Conservation (phyloP, 2,797 vertebrate genomes). For the Enteromius trimaculatus region DNA sequence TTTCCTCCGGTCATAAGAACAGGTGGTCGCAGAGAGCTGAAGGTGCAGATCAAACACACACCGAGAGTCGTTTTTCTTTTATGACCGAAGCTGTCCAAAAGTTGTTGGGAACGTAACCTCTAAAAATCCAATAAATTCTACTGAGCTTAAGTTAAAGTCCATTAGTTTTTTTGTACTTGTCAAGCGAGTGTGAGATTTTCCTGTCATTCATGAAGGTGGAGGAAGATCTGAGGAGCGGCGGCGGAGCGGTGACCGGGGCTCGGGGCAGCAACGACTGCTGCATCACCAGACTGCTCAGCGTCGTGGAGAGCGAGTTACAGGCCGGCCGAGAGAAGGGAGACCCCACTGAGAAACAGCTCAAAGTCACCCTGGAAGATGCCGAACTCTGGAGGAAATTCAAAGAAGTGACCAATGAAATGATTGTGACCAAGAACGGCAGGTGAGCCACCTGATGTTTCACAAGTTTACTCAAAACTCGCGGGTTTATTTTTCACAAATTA, state of each 20-base stretch:
- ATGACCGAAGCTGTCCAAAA: background rate
- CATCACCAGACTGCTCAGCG: slow-evolving; percentile 86
- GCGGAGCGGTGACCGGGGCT: slow-evolving; percentile 51
- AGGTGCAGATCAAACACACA: background rate
- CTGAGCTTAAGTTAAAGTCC: background rate
- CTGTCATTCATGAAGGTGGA: slow-evolving; percentile 78
- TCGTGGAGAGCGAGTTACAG: slow-evolving; percentile 90
- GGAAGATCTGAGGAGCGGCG: slow-evolving; percentile 64
- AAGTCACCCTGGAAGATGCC: slow-evolving; percentile 88
- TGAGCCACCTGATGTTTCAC: slow-evolving; percentile 64
- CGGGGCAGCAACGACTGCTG: slow-evolving; percentile 73
- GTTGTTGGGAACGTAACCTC: background rate
- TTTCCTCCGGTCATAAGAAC: slow-evolving; percentile 40
- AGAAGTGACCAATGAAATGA: slow-evolving; percentile 96
- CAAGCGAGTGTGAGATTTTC: slow-evolving; percentile 1
- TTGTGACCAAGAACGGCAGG: slow-evolving; percentile 98
- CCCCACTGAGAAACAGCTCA: slow-evolving; percentile 91
- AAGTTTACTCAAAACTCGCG: background rate
- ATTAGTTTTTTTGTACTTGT: slow-evolving; percentile 1
- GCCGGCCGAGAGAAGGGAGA: slow-evolving; percentile 94
- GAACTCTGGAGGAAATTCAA: slow-evolving; percentile 94
- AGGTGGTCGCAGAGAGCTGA: slow-evolving; percentile 45
- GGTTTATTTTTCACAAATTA: background rate
- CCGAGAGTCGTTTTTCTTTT: background rate
- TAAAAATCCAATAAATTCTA: background rate